Evolutionary conservation across 2,888 invertebrate species (phyloP), one percentile per base, ranked within the genome.

Genomic region (Piscicola geometra): DNA sequence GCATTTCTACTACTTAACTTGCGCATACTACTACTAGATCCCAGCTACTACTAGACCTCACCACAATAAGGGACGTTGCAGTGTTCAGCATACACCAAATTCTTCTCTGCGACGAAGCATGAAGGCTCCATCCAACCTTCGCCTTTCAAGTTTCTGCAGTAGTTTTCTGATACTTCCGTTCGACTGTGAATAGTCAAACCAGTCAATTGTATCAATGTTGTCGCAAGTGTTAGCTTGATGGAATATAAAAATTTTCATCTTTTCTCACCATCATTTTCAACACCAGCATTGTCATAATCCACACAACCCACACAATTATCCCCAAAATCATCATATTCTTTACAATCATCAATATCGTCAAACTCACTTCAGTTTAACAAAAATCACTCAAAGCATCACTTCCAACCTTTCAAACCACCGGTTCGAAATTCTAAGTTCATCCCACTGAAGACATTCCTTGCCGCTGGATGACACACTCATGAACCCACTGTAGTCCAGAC

Each of bases 61-160:
- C 60, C 32, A 47, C 77, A 77, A 73, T 73, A 77, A 1, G 77
- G 75, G 21, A 77, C 64, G 32, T 71, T 1, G 68, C 77, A 77
- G 12, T 25, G 32, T 41, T 52, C n/a, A 1, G 28, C 21, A 25
- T 60, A 60, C n/a, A 50, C n/a, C n/a, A 30, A 28, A 1, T 56
- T 3, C 2, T 64, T 12, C 0, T 28, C 25, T 3, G 32, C 15
- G n/a, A 77, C 72, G 36, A 75, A 47, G 35, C 77, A 77, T 0
- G 71, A 70, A 0, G 77, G 77, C 33, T 71, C 75, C 1, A 21
- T 28, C 77, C 75, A 75, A 25, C 71, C 71, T 52, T 41, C 32
- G 18, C 71, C 71, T 1, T 70, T 50, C 21, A 77, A 47, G 71
- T 77, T 76, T 0, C 77, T 73, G 68, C 77, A 77, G 67, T 71